A percentile compares a stretch with the other conserved stretches of the same genome.
These are phyloP conservation scores for Pempheris klunzingeri DNA, from an alignment of 2,797 vertebrate species.

Conservation along the genomic window DNA sequence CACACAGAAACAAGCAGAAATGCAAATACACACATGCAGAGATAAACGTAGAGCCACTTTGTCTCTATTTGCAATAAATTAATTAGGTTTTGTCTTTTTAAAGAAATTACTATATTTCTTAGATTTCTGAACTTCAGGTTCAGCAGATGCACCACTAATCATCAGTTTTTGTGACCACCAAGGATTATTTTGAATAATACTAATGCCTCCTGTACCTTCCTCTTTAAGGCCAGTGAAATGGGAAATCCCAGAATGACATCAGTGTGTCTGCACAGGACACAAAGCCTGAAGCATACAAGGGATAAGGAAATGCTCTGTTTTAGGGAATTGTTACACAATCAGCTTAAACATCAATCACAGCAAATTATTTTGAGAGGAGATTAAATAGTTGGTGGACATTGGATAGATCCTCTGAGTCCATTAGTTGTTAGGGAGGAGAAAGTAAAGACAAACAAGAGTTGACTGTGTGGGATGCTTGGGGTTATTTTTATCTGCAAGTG, in stretches of 20 bases:
- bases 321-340: slow-evolving; percentile 69
- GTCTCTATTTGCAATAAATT: not conserved
- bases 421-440: slow-evolving; percentile 32
- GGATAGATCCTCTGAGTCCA: slow-evolving; percentile 39
- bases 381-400: slow-evolving; percentile 61
- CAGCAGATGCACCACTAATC: slow-evolving; percentile 36
- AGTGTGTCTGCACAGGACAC: slow-evolving; percentile 28
- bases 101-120: slow-evolving; percentile 11
- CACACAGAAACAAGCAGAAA: not conserved
- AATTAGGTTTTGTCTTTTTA: slow-evolving; percentile 11
- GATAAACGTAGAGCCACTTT: not conserved
- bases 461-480: slow-evolving; percentile 20
- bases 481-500: not conserved
- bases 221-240: slow-evolving; percentile 39
- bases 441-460: not conserved
- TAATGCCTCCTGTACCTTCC: slow-evolving; percentile 53
- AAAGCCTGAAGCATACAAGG: slow-evolving; percentile 46
- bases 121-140: slow-evolving; percentile 38
- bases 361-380: slow-evolving; percentile 74
- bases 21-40: not conserved
- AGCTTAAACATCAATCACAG: slow-evolving; percentile 73
- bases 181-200: slow-evolving; percentile 54
- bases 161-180: slow-evolving; percentile 37
- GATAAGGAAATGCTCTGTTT: slow-evolving; percentile 58
- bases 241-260: slow-evolving; percentile 61